Evolutionary conservation across 2,797 vertebrate species (phyloP), one percentile per base, ranked within the genome.

Genomic region (Chiloscyllium punctatum): DNA sequence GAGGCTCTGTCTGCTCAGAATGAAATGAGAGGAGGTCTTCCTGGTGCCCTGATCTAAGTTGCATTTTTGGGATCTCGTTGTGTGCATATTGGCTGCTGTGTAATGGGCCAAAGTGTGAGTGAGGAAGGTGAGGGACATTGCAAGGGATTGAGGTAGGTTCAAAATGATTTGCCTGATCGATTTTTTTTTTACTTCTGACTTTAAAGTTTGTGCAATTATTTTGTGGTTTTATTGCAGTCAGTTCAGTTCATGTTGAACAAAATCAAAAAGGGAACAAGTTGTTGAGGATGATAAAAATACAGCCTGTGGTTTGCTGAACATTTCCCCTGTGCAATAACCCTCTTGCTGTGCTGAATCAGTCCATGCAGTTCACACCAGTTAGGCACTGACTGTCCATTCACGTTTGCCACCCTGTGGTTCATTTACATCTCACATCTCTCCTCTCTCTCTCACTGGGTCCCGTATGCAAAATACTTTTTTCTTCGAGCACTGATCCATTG

Each of bases 191-290:
- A 62, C 7, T 62, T 33, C 68, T 68, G 33, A 33, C 62, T 37
- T 92, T 68, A 18, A 66, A 11, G 7, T n/a, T 68, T 68, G 18
- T 92, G 62, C 33, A 92, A 92, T 92, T 33, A 68, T 91, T 68
- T 68, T 68, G 90, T 92, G 57, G 90, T 92, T 92, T 92, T 23
- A 37, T 33, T 68, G 30, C 33, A 92, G 33, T 37, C 66, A 33
- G 11, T 4, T 37, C 90, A 68, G 90, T 84, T 84, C 37, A 42
- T 84, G 79, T 66, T 62, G 88, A 91, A 66, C 62, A 68, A 68
- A 92, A 92, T 92, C 90, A 68, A 92, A 92, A 92, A 92, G 62
- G 90, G 90, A 92, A 92, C 33, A n/a, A 37, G 33, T 18, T 92
- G 62, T 4, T 9, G 90, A 68, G 62, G n/a, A 68, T 4, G 66